Evolutionary conservation across 2,113 vertebrate species (phyloP), one percentile per base, ranked within the genome.

Genomic region (Aphyosemion australe): DNA sequence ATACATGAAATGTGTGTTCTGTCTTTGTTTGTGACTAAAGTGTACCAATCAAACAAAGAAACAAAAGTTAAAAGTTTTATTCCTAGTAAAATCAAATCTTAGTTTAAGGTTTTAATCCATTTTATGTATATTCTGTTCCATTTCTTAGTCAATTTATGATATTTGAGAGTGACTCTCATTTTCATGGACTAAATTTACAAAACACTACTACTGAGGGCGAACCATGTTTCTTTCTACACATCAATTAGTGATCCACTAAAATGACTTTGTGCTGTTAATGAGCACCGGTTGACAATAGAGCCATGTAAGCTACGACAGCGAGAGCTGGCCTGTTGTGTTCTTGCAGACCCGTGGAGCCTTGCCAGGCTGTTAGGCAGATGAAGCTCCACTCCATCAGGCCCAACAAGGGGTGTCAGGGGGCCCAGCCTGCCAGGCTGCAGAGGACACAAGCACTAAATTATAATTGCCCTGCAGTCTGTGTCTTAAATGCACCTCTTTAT

Each of bases 341-440:
- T 32, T 49, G 50, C 80, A 66, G 83, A 77, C 84, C 66, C 43
- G 71, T 91, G 87, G 91, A 90, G 57, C 79, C 55, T 80, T 85
- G 91, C 91, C 93, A 93, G 90, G 80, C 92, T 57, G 90, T 94
- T 94, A 94, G 89, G 74, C 86, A 91, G 92, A 93, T 94, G 90
- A 92, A 78, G 83, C 88, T 91, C 87, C 92, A 91, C 79, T 93
- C 88, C 89, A 93, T 93, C 92, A 92, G 91, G 67, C 82, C 82
- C 85, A 76, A 84, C 79, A 78, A 65, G 87, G 91, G 85, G 91
- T 85, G 84, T 85, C 71, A 76, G 63, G 63, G 82, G 83, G 74
- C 79, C 82, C 80, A 61, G 61, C 61, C 78, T 63, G 67, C 64
- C 58, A 13, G 67, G 56, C 56, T 57, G 37, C 62, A 53, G 70